These are phyloP conservation scores for Chalcosyrphus nemorum DNA, from an alignment of 2,888 invertebrate genomes.

Conservation along the genomic window DNA sequence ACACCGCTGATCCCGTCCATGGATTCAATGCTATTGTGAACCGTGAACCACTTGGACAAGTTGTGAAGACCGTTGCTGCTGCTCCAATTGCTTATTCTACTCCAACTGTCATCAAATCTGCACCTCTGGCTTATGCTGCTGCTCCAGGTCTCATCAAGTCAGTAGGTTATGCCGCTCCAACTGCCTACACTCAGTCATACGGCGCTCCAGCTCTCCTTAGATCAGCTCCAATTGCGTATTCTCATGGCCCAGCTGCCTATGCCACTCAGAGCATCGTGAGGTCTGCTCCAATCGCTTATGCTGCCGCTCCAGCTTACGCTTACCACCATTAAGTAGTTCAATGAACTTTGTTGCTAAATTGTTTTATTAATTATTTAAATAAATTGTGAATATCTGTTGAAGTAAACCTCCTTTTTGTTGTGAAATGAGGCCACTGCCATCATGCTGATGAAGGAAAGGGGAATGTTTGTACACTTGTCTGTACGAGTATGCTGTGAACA, in stretches of 20 bases:
- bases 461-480: too few species aligned
- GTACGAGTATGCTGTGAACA: too few species aligned
- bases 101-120: slow-evolving; percentile 17
- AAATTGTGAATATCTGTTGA: neutral
- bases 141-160: slow-evolving; percentile 13
- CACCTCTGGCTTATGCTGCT: slow-evolving; percentile 26
- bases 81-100: slow-evolving; percentile 43
- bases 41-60: slow-evolving; percentile 77
- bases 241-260: slow-evolving; percentile 58
- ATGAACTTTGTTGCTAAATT: neutral
- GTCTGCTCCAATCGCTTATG: slow-evolving; percentile 51
- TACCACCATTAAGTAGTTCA: slow-evolving; percentile 75
- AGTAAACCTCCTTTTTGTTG: neutral
- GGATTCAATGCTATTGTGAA: slow-evolving; percentile 83
- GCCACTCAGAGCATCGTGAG: slow-evolving; percentile 35
- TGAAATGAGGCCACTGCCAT: too few species aligned
- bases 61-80: slow-evolving; percentile 35
- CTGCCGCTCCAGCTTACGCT: slow-evolving; percentile 55
- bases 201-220: slow-evolving; percentile 62
- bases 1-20: slow-evolving; percentile 81
- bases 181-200: slow-evolving; percentile 32
- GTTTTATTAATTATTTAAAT: slow-evolving; percentile 7
- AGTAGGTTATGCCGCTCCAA: neutral
- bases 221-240: slow-evolving; percentile 49
- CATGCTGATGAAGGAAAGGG: too few species aligned